Evolutionary conservation across 2,797 vertebrate genomes (phyloP).

Genomic region (Eutrigla gurnardus): DNA sequence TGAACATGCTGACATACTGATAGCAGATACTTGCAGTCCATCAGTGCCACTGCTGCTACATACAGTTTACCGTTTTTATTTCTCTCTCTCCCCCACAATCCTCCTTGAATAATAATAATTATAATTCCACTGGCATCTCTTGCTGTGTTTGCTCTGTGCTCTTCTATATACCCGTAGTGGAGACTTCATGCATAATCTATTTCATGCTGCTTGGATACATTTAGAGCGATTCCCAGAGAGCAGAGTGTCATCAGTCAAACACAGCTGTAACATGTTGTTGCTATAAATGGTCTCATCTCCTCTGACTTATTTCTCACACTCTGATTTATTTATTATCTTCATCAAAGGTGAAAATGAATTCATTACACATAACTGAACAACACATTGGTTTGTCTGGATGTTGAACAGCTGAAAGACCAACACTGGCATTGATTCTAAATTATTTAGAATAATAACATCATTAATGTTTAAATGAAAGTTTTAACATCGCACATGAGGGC

Average conservation of each 20-base stretch:
- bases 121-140: neutral
- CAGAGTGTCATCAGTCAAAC: constrained; percentile 29
- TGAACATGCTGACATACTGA: neutral
- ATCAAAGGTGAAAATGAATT: constrained; percentile 12
- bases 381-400: neutral
- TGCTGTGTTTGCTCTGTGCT: neutral
- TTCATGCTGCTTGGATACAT: constrained; percentile 8
- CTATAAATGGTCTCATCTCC: constrained; percentile 13
- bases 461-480: constrained; percentile 1
- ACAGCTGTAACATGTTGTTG: constrained; percentile 15
- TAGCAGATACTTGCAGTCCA: neutral
- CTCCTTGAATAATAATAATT: neutral
- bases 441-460: constrained; percentile 5
- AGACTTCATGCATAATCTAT: constrained; percentile 11
- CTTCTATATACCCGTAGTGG: neutral
- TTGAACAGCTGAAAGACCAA: neutral
- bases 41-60: too few relatives aligned
- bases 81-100: neutral
- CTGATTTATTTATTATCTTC: constrained; percentile 33
- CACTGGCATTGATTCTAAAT: constrained; percentile 5
- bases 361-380: constrained; percentile 2
- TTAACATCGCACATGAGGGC: neutral
- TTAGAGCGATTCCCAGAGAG: constrained; percentile 13
- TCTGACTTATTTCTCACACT: constrained; percentile 8
- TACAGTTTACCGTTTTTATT: neutral